Percentiles rank a stretch among this genome's conserved stretches.
These are phyloP conservation scores for Sphaeramia orbicularis DNA, from an alignment of 2,797 vertebrate genomes.

Conservation along the genomic window DNA sequence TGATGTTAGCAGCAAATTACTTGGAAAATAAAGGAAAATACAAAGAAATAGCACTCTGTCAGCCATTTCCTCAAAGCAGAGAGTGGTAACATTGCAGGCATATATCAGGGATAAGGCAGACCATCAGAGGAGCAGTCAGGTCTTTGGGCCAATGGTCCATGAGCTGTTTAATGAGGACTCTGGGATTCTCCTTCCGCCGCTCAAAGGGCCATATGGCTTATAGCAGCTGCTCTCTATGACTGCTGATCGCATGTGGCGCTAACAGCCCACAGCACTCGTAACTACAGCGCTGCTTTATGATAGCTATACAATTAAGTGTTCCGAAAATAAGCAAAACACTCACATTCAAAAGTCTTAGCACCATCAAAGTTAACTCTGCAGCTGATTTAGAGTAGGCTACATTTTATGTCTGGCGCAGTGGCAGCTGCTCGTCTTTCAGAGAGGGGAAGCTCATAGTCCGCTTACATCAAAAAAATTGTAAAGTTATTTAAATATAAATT, in stretches of 20 bases:
- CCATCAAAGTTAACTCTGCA: conserved; percentile 40
- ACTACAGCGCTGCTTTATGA: conserved; percentile 64
- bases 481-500: too few relatives aligned
- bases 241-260: conserved; percentile 69
- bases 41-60: conserved; percentile 29
- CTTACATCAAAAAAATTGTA: too few relatives aligned
- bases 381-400: background rate
- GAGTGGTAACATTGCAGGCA: conserved; percentile 46
- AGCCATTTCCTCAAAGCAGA: conserved; percentile 36
- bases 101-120: conserved; percentile 68
- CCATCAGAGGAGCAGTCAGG: conserved; percentile 62
- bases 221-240: conserved; percentile 76
- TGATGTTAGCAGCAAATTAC: conserved; percentile 15
- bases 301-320: conserved; percentile 60
- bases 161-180: conserved; percentile 77
- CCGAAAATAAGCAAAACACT: conserved; percentile 57
- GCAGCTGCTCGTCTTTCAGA: too few relatives aligned
- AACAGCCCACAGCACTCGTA: conserved; percentile 60
- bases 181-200: conserved; percentile 69
- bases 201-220: conserved; percentile 80
- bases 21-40: background rate
- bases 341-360: conserved; percentile 41
- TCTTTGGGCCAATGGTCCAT: conserved; percentile 78
- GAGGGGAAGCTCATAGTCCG: too few relatives aligned
- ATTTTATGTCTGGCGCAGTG: conserved; percentile 18